These are phyloP conservation scores for Dinocampus coccinellae DNA, from an alignment of 2,888 invertebrate species.

Conservation along the genomic window DNA sequence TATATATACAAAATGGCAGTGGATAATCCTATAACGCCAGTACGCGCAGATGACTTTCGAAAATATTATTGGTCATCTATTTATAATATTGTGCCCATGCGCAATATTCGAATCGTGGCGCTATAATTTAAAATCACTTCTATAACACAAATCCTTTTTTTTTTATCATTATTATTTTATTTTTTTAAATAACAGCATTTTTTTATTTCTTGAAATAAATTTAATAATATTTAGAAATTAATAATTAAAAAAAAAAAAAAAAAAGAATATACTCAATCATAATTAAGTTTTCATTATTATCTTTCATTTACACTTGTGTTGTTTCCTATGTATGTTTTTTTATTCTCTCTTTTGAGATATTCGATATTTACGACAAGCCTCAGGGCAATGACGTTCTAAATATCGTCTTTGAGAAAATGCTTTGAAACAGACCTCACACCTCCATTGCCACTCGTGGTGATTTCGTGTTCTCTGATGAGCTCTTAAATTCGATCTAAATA, in stretches of 20 bases:
- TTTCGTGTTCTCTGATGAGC: conserved; percentile 81
- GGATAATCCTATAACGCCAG: not conserved
- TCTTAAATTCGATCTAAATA: conserved; percentile 76
- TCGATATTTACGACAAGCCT: conserved; percentile 77
- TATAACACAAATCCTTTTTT: not conserved
- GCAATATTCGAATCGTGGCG: not conserved
- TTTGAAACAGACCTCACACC: conserved; percentile 77
- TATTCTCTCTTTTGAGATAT: conserved; percentile 60
- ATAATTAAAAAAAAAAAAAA: no score
- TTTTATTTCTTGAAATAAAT: not conserved
- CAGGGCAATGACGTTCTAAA: conserved; percentile 75
- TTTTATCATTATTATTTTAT: no score
- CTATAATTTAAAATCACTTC: not conserved
- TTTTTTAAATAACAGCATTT: no score
- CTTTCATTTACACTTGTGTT: not conserved
- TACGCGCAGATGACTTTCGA: not conserved
- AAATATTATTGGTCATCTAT: not conserved
- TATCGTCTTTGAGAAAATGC: conserved; percentile 79
- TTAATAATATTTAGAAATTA: not conserved
- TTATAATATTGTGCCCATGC: not conserved
- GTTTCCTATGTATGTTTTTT: not conserved
- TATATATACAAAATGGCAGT: conserved; percentile 20
- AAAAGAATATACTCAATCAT: not conserved
- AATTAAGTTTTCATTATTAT: not conserved
- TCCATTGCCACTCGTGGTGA: conserved; percentile 79